Percentiles rank a stretch among this genome's conserved stretches.
phyloP scores from a whole-genome alignment of 2,888 invertebrate species.

The Cephonodes hylas region DNA sequence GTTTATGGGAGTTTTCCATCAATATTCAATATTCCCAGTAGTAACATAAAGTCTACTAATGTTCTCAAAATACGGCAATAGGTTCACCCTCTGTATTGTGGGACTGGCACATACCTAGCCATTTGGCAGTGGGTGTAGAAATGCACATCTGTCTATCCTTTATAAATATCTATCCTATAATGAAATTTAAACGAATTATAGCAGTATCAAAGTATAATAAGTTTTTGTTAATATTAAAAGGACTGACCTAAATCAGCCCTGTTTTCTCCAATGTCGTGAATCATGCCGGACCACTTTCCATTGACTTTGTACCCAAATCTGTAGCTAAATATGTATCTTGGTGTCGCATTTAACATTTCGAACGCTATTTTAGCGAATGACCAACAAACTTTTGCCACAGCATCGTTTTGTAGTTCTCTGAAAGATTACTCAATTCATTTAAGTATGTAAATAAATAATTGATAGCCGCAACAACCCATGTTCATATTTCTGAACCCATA shows the following conservation, averaged over 20 bases:
- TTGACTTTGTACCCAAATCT: constrained; percentile 55
- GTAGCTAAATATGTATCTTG: constrained; percentile 47
- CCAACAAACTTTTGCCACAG: constrained; percentile 53
- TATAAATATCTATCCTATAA: too few relatives aligned
- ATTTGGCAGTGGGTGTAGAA: too few relatives aligned
- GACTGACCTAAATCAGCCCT: constrained; percentile 55
- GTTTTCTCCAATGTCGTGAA: constrained; percentile 45
- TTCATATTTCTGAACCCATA: neutral
- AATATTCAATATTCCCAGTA: too few relatives aligned
- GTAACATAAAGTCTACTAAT: too few relatives aligned
- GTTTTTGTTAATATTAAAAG: too few relatives aligned
- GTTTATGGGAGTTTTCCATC: too few relatives aligned
- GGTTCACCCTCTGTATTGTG: too few relatives aligned
- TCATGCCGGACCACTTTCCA: constrained; percentile 60
- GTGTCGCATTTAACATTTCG: constrained; percentile 59
- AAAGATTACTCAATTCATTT: too few relatives aligned
- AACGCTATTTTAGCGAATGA: constrained; percentile 46
- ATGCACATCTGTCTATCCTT: too few relatives aligned
- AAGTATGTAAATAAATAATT: neutral
- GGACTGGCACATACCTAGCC: too few relatives aligned
- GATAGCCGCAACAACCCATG: neutral
- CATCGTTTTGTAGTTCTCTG: constrained; percentile 54
- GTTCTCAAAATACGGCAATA: too few relatives aligned
- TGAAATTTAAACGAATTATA: neutral
- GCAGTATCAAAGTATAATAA: neutral